Evolutionary conservation across 2,888 invertebrate genomes (phyloP).

Genomic region (Cataglyphis rosenhaueri): DNA sequence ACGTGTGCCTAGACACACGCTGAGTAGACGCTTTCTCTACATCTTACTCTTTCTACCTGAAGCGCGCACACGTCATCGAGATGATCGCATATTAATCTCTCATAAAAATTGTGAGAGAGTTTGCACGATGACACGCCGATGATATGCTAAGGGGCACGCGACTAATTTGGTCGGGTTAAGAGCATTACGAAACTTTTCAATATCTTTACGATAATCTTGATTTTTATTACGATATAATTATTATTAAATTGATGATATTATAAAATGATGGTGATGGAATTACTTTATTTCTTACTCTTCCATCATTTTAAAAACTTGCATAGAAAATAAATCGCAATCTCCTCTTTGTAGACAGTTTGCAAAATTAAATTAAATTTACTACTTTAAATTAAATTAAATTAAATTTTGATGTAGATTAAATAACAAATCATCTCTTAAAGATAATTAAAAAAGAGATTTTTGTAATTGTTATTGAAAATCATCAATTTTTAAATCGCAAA

Average conservation of each 20-base stretch:
- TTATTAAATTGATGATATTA: not conserved
- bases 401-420: not conserved
- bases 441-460: not conserved
- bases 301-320: not conserved
- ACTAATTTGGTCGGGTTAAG: not conserved
- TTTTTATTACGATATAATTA: not conserved
- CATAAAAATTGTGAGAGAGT: slow-evolving; percentile 12
- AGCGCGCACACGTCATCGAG: not conserved
- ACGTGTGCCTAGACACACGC: slow-evolving; percentile 22
- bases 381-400: not conserved
- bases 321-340: not conserved
- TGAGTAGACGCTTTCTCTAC: not conserved
- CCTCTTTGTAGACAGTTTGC: not conserved
- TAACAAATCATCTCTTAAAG: not conserved
- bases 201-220: not conserved
- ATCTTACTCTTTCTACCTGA: not conserved
- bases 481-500: not conserved
- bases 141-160: not conserved
- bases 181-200: not conserved
- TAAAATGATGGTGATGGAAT: not conserved
- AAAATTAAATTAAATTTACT: not conserved
- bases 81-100: slow-evolving; percentile 24
- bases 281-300: not conserved
- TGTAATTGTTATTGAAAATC: not conserved
- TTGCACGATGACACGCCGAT: not conserved